Base-by-base conservation (phyloP, 2,888 invertebrate genomes). In the Platynereis dumerilii region DNA sequence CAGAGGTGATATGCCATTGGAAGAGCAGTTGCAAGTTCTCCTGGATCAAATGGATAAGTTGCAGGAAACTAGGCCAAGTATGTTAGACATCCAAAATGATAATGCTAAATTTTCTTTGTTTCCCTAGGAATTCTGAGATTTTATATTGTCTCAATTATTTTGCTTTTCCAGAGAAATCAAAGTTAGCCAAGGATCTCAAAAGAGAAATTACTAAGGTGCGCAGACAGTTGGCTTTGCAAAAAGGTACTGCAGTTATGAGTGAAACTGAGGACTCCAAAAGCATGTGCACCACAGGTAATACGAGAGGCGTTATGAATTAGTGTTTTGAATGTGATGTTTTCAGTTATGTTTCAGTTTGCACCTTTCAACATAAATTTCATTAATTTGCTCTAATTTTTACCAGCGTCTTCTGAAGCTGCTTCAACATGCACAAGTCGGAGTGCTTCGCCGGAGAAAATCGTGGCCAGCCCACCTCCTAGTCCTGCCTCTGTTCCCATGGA, bases 21-120 rank as follows among this genome's bases (percentile, higher is more conserved):
- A 85, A 62, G 82, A 84, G 27, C 85, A 86, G 68, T 81, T 88
- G 39, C 78, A 84, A 45, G 85, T 87, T 71, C 79, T 91, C 56
- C 86, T 90, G 64, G 89, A 89, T 67, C 84, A 90, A 42, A 83
- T 89, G 69, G 89, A 88, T 70, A 88, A 88, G 78, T 88, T 89
- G 63, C 88, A 88, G 64, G 68, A 69, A n/a, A 44, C 58, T 1
- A 44, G 64, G 26, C 58, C 55, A 53, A 42, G 66, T 60, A 42
- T 53, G 60, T 52, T n/a, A 20, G 24, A 52, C 52, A 20, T 22
- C 7, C 52, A 34, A 12, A 34, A 5, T 34, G 34, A 5, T 34
- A 12, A 34, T 34, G 34, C n/a, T n/a, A n/a, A n/a, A n/a, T n/a
- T n/a, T n/a, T n/a, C n/a, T n/a, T n/a, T n/a, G n/a, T n/a, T n/a